These are phyloP conservation scores for Pomatostomus ruficeps DNA, from an alignment of 2,113 vertebrate genomes.

Conservation along the genomic window DNA sequence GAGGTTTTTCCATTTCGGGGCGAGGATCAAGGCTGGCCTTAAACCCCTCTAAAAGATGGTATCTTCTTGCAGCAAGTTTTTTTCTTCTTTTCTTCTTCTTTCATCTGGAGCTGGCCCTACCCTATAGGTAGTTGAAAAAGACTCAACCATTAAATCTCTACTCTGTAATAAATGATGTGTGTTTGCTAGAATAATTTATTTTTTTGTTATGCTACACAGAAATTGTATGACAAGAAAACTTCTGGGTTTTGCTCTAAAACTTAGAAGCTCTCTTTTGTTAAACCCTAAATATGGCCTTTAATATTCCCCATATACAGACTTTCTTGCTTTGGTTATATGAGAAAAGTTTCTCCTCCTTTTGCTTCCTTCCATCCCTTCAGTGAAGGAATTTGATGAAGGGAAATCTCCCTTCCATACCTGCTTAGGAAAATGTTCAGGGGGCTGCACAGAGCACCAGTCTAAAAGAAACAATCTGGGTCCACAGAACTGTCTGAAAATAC, in stretches of 20 bases:
- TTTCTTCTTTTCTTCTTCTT: neutral
- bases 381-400: neutral
- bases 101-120: neutral
- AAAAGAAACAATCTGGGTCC: neutral
- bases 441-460: neutral
- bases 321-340: neutral
- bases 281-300: neutral
- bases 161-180: neutral
- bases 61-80: neutral
- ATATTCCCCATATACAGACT: neutral
- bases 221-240: neutral
- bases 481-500: neutral
- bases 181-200: neutral
- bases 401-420: neutral
- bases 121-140: neutral
- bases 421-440: neutral
- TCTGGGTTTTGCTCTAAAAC: neutral
- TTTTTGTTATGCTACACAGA: neutral
- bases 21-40: neutral
- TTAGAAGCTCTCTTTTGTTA: neutral
- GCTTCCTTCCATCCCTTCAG: neutral
- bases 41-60: neutral
- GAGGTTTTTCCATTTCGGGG: neutral
- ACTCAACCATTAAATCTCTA: neutral
- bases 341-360: neutral